Conservation (phyloP, 1,140 invertebrate genomes). For the Arctopsyche grandis region DNA sequence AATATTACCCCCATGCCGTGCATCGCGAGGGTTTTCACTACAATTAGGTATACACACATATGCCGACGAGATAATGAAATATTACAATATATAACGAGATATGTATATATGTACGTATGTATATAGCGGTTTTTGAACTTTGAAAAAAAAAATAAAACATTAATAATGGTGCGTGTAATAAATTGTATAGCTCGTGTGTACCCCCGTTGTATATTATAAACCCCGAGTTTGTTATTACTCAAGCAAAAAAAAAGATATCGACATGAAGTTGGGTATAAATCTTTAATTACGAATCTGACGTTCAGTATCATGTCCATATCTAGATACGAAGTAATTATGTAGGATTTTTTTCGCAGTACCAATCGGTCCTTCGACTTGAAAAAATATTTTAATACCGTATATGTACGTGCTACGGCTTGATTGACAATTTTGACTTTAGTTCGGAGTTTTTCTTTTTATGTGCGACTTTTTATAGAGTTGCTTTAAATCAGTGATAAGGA, state of each 20-base stretch:
- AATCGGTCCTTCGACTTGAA: conserved; percentile 11
- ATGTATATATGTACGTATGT: too few species aligned
- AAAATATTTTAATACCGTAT: neutral
- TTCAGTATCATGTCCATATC: conserved; percentile 1
- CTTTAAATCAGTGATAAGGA: too few species aligned
- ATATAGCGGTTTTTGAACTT: too few species aligned
- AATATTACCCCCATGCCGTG: conserved; percentile 6
- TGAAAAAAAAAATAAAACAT: too few species aligned
- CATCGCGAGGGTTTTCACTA: conserved; percentile 12
- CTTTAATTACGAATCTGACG: conserved; percentile 15
- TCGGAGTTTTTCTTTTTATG: neutral
- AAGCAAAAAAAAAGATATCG: neutral
- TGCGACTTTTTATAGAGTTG: neutral
- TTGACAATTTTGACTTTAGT: conserved; percentile 9
- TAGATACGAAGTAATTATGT: conserved; percentile 8
- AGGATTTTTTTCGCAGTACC: conserved; percentile 1
- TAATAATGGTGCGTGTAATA: too few species aligned
- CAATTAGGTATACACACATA: neutral
- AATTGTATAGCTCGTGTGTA: neutral
- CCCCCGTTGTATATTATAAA: neutral
- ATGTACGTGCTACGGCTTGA: conserved; percentile 4
- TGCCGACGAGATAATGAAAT: too few species aligned
- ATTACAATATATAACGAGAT: too few species aligned
- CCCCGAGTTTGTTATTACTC: neutral
- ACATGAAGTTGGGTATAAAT: neutral